phyloP scores from a whole-genome alignment of 35 echinoderm and acorn worm species.

The Antedon bifida region DNA sequence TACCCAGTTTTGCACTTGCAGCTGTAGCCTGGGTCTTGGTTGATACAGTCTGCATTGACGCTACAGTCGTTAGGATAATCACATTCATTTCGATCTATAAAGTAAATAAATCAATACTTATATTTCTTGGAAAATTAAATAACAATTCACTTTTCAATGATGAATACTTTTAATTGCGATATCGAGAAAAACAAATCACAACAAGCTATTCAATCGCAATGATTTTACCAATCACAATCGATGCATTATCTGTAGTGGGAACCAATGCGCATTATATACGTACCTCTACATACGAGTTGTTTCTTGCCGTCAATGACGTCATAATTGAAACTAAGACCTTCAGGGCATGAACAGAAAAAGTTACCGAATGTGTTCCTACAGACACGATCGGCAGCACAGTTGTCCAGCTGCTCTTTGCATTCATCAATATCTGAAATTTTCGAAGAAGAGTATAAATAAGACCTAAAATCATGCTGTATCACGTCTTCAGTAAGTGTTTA shows the following conservation, averaged over 20 bases:
- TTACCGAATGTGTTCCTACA: slow-evolving; percentile 94
- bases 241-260: too few species aligned
- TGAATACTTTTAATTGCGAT: too few species aligned
- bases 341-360: slow-evolving; percentile 70
- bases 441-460: too few species aligned
- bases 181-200: too few species aligned
- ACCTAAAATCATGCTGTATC: too few species aligned
- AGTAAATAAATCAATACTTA: slow-evolving; percentile 5
- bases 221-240: too few species aligned
- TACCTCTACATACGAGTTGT: neutral
- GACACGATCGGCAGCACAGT: slow-evolving; percentile 33
- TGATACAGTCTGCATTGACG: slow-evolving; percentile 34
- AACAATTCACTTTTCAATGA: too few species aligned
- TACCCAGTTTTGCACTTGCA: slow-evolving; percentile 58
- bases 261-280: neutral
- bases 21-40: slow-evolving; percentile 25
- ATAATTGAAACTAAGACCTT: slow-evolving; percentile 11
- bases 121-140: too few species aligned
- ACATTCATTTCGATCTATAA: slow-evolving; percentile 60
- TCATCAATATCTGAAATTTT: slow-evolving; percentile 72
- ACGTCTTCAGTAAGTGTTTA: too few species aligned
- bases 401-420: slow-evolving; percentile 18
- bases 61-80: slow-evolving; percentile 33
- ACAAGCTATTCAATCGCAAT: too few species aligned
- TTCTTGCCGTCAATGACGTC: neutral